Conservation (phyloP, 2,888 invertebrate genomes). For the Noctua pronuba region DNA sequence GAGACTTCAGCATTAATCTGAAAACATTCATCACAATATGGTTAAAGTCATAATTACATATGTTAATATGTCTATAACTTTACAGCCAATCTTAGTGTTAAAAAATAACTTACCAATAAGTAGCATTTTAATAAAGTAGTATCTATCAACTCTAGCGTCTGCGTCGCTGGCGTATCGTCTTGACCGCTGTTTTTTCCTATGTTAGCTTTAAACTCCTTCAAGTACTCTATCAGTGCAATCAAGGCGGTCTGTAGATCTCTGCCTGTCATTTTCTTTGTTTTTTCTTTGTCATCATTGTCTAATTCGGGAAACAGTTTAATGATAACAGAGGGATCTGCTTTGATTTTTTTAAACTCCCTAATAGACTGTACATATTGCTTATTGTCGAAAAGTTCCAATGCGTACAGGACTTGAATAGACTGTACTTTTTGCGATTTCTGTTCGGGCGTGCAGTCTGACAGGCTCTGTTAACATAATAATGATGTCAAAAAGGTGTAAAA, state of each 20-base stretch:
- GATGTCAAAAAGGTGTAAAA: background rate
- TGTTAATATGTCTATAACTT: background rate
- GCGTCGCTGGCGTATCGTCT: conserved; percentile 54
- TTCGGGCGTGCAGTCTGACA: conserved; percentile 95
- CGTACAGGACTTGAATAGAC: conserved; percentile 97
- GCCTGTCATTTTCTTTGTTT: conserved; percentile 92
- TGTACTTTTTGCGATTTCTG: conserved; percentile 95
- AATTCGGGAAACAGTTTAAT: conserved; percentile 98
- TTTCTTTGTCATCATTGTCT: conserved; percentile 80
- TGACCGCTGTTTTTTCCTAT: conserved; percentile 80
- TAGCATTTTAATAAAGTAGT: conserved; percentile 99
- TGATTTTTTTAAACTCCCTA: conserved; percentile 96
- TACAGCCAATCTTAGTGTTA: background rate
- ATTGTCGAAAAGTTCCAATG: conserved; percentile 97
- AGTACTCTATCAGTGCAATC: conserved; percentile 96
- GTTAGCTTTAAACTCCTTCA: conserved; percentile 93
- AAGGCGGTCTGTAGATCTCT: conserved; percentile 96
- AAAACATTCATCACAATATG: conserved; percentile 57
- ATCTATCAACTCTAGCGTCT: conserved; percentile 96
- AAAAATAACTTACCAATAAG: conserved; percentile 92
- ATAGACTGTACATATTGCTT: conserved; percentile 97
- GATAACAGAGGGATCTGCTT: conserved; percentile 98
- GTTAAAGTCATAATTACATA: background rate
- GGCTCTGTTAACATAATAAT: conserved; percentile 90
- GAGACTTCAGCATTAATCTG: conserved; percentile 99